Base-by-base conservation (phyloP, 2,888 invertebrate genomes). In the Hybos culiciformis region DNA sequence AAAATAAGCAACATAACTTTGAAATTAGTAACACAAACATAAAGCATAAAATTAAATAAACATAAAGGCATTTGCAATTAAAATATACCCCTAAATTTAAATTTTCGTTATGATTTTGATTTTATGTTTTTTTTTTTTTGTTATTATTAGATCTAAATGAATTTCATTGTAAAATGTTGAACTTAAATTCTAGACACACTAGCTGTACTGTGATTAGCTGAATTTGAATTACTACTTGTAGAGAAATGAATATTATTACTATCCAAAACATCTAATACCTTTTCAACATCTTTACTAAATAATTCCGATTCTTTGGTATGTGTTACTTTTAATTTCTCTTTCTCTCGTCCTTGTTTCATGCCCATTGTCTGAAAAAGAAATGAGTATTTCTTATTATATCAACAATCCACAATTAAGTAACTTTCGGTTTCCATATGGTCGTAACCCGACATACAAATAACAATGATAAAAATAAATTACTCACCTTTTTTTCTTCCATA, bases 301-400 rank as follows among this genome's bases (percentile, higher is more conserved):
- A 88, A 90, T 53, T 92, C 90, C 59, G 86, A 72, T 62, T 94
- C 92, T 58, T 93, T 90, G 57, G 87, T 86, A 60, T 98, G 97
- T 33, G 83, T 81, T 42, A 85, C 80, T 61, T 88, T 87, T 51
- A 97, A 70, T 64, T 93, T 90, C 51, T 93, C 92, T 63, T 83
- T 86, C 62, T 94, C 91, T 51, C 91, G 82, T 45, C 79, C 80
- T 57, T 93, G 93, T 57, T 93, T 90, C 60, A 91, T 86, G 44
- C 82, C 81, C 41, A 19, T 4, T 12, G 36, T 36, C 36, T 36
- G 20, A 32, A 11, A 26, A n/a, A 29, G 8, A 29, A 29, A 29
- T n/a, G 6, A 29, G n/a, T n/a, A n/a, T n/a, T n/a, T 29, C 4
- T n/a, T 5, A n/a, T 29, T 29, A 23, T 23, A 7, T 23, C n/a